Evolutionary conservation across 2,888 invertebrate species (phyloP).

Genomic region (Polyommatus iphigenia): DNA sequence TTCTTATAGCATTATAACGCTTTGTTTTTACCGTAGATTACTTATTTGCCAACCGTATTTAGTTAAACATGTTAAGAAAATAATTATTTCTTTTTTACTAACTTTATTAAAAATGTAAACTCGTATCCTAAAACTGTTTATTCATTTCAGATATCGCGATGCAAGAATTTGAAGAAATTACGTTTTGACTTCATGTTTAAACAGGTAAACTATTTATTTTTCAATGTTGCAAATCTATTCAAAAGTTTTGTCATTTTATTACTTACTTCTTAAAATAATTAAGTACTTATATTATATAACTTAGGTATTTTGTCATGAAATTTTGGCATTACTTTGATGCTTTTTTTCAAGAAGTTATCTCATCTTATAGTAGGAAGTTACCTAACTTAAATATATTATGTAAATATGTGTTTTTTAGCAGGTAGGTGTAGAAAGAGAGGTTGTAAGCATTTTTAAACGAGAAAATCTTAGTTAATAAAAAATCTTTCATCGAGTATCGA

Average conservation of each 20-base stretch:
- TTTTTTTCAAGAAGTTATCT: too few species aligned
- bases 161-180: slow-evolving; percentile 41
- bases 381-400: too few species aligned
- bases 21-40: not conserved
- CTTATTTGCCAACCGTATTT: not conserved
- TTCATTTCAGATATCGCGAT: slow-evolving; percentile 40
- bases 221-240: not conserved
- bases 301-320: too few species aligned
- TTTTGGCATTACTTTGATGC: too few species aligned
- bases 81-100: not conserved
- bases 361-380: too few species aligned
- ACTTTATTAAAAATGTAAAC: not conserved
- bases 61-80: too few species aligned
- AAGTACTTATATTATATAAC: too few species aligned
- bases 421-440: not conserved
- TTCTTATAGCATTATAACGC: not conserved
- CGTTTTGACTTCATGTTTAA: slow-evolving; percentile 39
- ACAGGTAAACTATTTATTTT: slow-evolving; percentile 35
- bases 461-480: slow-evolving; percentile 36
- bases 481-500: slow-evolving; percentile 39
- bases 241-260: not conserved
- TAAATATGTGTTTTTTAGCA: not conserved
- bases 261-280: too few species aligned
- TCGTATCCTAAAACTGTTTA: not conserved
- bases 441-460: not conserved